Evolutionary conservation across 2,888 invertebrate genomes (phyloP).

Genomic region (Pasiphila rectangulata): DNA sequence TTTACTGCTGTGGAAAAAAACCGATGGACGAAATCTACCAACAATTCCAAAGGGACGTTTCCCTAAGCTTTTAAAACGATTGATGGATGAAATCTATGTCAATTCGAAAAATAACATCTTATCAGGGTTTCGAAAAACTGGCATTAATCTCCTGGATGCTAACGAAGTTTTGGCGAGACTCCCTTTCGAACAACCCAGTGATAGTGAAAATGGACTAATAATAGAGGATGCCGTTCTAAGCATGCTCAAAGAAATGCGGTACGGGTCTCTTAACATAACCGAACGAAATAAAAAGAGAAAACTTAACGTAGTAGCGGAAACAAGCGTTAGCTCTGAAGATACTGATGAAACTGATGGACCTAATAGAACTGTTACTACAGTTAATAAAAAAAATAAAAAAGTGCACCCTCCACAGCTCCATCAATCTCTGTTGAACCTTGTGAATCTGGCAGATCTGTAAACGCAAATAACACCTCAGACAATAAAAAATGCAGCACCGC

Average conservation of each 20-base stretch:
- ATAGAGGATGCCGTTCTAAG: neutral
- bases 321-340: neutral
- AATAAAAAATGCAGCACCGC: neutral
- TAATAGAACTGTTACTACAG: neutral
- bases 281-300: constrained; percentile 17
- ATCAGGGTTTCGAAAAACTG: neutral
- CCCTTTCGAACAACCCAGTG: constrained; percentile 3
- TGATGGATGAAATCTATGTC: neutral
- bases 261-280: constrained; percentile 10
- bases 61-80: neutral
- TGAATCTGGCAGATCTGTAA: neutral
- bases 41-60: neutral
- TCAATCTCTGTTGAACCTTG: neutral
- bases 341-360: neutral
- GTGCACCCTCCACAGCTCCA: neutral
- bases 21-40: neutral
- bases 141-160: neutral
- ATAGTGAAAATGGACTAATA: neutral
- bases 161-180: neutral
- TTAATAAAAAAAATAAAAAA: neutral
- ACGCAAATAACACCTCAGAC: neutral
- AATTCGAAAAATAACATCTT: neutral
- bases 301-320: neutral
- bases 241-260: constrained; percentile 8
- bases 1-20: constrained; percentile 1